Conservation (phyloP, 2,797 vertebrate genomes). For the Gallinago stenura region DNA sequence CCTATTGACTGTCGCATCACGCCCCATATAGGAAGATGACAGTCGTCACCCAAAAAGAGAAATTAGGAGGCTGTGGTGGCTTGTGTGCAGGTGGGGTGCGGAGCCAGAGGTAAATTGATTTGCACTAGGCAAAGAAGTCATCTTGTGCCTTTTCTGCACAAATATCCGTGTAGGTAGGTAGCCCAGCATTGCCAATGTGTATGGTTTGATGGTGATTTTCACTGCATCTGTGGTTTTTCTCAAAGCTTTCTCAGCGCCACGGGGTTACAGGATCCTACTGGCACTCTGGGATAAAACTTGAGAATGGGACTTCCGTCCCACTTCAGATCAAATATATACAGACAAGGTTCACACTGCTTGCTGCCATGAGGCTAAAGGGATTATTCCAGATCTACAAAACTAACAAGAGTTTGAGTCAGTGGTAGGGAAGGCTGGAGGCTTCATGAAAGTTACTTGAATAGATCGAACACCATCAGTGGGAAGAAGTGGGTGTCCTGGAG, state of each 20-base stretch:
- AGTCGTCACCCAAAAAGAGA: not conserved
- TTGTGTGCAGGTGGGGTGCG: not conserved
- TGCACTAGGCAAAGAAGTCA: not conserved
- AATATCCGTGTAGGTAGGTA: accelerated
- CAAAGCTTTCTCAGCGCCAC: not conserved
- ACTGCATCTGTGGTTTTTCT: not conserved
- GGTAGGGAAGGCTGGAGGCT: not conserved
- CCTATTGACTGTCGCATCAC: accelerated
- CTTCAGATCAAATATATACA: not conserved
- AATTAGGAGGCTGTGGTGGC: not conserved
- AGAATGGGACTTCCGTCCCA: not conserved
- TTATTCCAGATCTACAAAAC: not conserved
- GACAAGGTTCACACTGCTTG: not conserved
- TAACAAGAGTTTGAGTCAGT: not conserved
- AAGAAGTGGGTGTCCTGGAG: not conserved
- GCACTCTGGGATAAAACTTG: not conserved
- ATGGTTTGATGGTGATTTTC: not conserved
- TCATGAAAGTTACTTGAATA: not conserved
- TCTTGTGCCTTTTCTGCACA: not conserved
- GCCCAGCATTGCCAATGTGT: accelerated
- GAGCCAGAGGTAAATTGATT: not conserved
- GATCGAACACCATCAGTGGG: accelerated
- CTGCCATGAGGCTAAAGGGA: not conserved
- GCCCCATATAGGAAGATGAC: not conserved
- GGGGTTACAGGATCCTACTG: not conserved